phyloP scores from a whole-genome alignment of 2,888 invertebrate species.

The Meteorus cinctellus region DNA sequence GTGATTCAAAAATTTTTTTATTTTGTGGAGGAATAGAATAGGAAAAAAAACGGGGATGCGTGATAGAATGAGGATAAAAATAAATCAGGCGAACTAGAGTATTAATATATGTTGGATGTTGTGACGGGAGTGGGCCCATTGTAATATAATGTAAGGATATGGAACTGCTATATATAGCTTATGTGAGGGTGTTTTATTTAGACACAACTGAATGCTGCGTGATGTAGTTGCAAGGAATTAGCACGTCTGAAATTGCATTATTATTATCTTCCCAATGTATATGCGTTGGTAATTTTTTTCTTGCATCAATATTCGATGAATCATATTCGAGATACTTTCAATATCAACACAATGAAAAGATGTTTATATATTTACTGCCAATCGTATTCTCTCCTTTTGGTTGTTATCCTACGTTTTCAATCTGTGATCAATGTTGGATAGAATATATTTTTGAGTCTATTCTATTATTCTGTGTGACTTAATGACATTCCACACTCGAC shows the following conservation, averaged over 20 bases:
- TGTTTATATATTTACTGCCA: not conserved
- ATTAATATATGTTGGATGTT: constrained; percentile 47
- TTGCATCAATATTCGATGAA: not conserved
- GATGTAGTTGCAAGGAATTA: not conserved
- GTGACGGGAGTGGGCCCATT: constrained; percentile 45
- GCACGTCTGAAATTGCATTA: not conserved
- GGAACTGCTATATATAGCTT: not conserved
- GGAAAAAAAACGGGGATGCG: not conserved
- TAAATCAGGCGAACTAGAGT: constrained; percentile 43
- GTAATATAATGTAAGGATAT: constrained; percentile 42
- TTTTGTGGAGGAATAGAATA: no score
- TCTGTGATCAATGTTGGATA: not conserved
- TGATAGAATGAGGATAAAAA: not conserved
- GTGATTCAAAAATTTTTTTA: no score
- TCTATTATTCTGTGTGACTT: no score
- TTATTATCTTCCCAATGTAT: not conserved
- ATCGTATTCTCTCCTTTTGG: not conserved
- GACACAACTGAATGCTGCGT: not conserved
- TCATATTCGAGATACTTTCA: not conserved
- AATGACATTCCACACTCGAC: no score
- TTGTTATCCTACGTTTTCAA: not conserved
- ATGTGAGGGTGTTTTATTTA: not conserved
- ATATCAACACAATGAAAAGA: not conserved
- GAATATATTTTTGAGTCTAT: not conserved
- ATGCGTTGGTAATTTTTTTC: not conserved